These are phyloP conservation scores for Xylophagus ater DNA, from an alignment of 2,888 invertebrate species.

Conservation along the genomic window DNA sequence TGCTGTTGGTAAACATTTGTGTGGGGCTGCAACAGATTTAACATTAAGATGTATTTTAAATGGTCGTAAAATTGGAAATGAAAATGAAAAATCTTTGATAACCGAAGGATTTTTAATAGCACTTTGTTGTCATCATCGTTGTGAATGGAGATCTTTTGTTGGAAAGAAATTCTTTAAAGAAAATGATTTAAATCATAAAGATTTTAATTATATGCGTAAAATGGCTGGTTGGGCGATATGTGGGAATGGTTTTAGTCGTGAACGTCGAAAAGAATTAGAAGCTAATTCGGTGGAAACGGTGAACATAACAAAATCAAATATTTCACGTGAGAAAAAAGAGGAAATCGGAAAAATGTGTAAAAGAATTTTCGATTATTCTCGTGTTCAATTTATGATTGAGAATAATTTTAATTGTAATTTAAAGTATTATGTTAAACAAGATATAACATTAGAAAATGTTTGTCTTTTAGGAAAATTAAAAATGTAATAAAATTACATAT, in stretches of 20 bases:
- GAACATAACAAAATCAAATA: not conserved
- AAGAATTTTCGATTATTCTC: conserved; percentile 63
- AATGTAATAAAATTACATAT: no score
- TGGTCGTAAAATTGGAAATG: not conserved
- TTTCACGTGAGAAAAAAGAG: conserved; percentile 43
- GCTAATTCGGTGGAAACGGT: conserved; percentile 7
- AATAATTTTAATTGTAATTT: conserved; percentile 50
- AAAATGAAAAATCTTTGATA: conserved; percentile 19
- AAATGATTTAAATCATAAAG: conserved; percentile 46
- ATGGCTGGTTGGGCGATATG: conserved; percentile 87
- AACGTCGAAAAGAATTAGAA: conserved; percentile 31
- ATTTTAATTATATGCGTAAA: conserved; percentile 66
- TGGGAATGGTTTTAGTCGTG: conserved; percentile 53
- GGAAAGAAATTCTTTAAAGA: conserved; percentile 51
- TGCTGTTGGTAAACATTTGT: conserved; percentile 78
- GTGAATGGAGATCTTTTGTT: conserved; percentile 57
- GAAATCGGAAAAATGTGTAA: conserved; percentile 63
- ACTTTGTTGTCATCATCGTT: conserved; percentile 85
- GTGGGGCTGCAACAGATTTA: conserved; percentile 78
- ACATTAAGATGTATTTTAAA: conserved; percentile 53
- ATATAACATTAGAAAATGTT: conserved; percentile 66
- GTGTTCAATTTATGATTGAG: conserved; percentile 49
- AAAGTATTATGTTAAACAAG: conserved; percentile 51
- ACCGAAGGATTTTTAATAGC: conserved; percentile 59
- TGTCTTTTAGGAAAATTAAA: conserved; percentile 54